Evolutionary conservation across 2,888 invertebrate species (phyloP), one percentile per base, ranked within the genome.

Genomic region (Limnephilus marmoratus): DNA sequence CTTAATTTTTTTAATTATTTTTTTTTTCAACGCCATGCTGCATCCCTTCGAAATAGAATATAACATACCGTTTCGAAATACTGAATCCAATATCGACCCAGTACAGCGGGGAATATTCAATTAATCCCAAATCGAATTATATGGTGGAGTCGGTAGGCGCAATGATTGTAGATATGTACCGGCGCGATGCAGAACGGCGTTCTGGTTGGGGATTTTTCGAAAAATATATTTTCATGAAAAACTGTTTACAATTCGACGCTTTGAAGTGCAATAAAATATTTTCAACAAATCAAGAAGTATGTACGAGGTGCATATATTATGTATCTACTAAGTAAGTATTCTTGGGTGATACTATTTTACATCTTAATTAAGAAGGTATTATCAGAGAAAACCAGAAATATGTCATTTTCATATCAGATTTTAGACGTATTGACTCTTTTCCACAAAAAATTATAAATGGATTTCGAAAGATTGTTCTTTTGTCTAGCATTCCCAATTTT

Each of bases 51-150:
- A 68, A 68, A 68, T 68, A 68, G n/a, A 68, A 68, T n/a, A n/a
- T 9, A 24, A 24, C n/a, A n/a, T 68, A 68, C 68, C 24, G n/a
- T 68, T 68, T 68, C 68, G 68, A 68, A 68, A 68, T 68, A 83
- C 85, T 90, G 87, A 93, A 92, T 93, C 93, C 93, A 93, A 93
- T 93, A 92, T 90, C 88, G 86, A 53, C 18, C 90, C 92, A 29
- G 85, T 90, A 88, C 91, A 90, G 86, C 91, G 88, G 87, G 92
- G 92, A 92, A 92, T 93, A 92, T 93, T 93, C 93, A 92, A 93
- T 93, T 93, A 93, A 93, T 93, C 91, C 85, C 91, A 91, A 93
- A 93, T 93, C 92, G 93, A 93, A 92, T 93, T 93, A 93, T 92
- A 88, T 41, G 87, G 87, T 34, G 53, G 87, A 37, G 68, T 29